A percentile compares a stretch with the other conserved stretches of the same genome.
These are phyloP conservation scores for Eunapius fragilis DNA, from an alignment of 37 sponge, comb jelly and placozoan genomes.

Conservation along the genomic window DNA sequence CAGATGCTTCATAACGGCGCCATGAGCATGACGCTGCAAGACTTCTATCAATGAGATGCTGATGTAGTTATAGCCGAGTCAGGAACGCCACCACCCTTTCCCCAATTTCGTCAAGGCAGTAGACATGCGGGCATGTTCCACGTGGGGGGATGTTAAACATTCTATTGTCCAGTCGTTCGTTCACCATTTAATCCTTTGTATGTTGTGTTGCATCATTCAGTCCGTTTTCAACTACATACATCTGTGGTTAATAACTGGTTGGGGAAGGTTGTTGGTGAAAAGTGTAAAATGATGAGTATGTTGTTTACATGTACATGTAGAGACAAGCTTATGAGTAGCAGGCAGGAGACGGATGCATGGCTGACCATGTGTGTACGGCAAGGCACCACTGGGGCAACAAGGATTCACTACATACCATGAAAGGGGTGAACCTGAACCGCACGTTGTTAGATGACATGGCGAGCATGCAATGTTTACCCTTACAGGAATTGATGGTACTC, in stretches of 20 bases:
- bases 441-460: too few species aligned
- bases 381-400: too few species aligned
- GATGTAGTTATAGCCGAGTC: background rate
- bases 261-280: background rate
- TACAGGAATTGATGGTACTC: too few species aligned
- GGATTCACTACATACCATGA: too few species aligned
- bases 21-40: conserved; percentile 51
- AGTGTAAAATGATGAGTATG: too few species aligned
- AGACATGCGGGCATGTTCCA: background rate
- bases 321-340: too few species aligned
- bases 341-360: too few species aligned
- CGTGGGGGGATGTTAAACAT: background rate
- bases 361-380: too few species aligned
- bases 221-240: background rate
- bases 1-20: conserved; percentile 33
- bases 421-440: too few species aligned
- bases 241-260: background rate
- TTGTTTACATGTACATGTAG: too few species aligned
- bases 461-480: too few species aligned
- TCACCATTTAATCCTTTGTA: background rate
- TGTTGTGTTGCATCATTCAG: background rate
- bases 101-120: background rate
- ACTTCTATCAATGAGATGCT: conserved; percentile 39
- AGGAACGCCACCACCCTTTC: background rate
- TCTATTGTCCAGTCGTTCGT: background rate